Evolutionary conservation across 2,797 vertebrate species (phyloP), one percentile per base, ranked within the genome.

Genomic region (Octomys mimax): DNA sequence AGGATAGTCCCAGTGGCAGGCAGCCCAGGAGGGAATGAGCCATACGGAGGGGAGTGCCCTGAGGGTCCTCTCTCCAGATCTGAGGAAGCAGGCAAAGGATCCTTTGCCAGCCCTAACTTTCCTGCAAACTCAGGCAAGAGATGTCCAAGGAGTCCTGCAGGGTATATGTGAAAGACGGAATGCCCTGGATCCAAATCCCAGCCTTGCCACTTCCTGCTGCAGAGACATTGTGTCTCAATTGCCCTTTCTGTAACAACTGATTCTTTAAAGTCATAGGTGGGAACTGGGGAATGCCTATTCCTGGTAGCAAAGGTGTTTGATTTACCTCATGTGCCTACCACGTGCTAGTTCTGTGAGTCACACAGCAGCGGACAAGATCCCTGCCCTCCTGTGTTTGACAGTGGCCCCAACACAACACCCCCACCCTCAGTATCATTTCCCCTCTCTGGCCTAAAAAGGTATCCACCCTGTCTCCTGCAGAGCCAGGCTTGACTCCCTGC

Each of bases 391-490:
- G 52, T 33, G 7, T 46, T 66, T 68, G 24, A 36, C 68, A 24
- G 18, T 26, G 39, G 33, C 5, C 21, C 62, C 36, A 66, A 57
- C 14, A 61, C 21, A 12, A 2, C 0, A 0, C 28, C 18, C 57
- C 33, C n/a, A 10, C 3, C 16, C 13, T 49, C 26, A 61, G 22
- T 13, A 61, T 36, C 33, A 21, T 4, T 70, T 52, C 24, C 49
- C 59, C 77, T 57, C 46, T 94, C 49, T 24, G 24, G 36, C 42
- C 36, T 52, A 5, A 28, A 33, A 89, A 64, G 42, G 21, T 26
- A 31, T 1, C 21, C 0, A 2, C 9, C 11, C 16, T 59, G 33
- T 36, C 6, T 46, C 33, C 49, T 19, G 33, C 10, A 52, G 2
- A 22, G 22, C 16, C 0, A 0, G 8, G 87, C 11, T 42, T 57